Conservation (phyloP, 2,888 invertebrate genomes). For the Taphrorychus bicolor region DNA sequence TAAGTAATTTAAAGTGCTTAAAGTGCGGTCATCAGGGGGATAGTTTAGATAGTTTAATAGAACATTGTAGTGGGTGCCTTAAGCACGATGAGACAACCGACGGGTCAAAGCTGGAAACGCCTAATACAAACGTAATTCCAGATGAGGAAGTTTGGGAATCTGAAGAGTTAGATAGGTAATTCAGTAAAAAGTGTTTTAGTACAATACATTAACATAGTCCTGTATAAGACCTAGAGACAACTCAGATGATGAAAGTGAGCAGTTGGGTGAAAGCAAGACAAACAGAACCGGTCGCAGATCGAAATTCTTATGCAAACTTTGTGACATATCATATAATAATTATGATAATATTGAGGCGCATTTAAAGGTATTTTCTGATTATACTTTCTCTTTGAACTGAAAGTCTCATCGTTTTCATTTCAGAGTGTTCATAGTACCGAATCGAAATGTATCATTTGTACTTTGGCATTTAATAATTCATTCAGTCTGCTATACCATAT, state of each 20-base stretch:
- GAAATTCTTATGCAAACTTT: not conserved
- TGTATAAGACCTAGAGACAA: not conserved
- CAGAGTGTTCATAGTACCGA: slow-evolving; percentile 17
- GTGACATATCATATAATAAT: not conserved
- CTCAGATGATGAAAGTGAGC: not conserved
- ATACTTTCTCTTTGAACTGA: not conserved
- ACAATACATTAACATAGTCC: too few relatives aligned
- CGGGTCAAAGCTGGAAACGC: too few relatives aligned
- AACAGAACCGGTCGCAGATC: not conserved
- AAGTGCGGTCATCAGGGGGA: slow-evolving; percentile 16
- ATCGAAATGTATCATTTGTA: slow-evolving; percentile 26
- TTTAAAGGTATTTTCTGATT: slow-evolving; percentile 20
- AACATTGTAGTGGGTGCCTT: slow-evolving; percentile 14
- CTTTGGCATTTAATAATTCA: slow-evolving; percentile 12
- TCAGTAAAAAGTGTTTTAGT: too few relatives aligned
- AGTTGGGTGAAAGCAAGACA: not conserved
- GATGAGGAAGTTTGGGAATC: too few relatives aligned
- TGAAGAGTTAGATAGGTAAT: too few relatives aligned
- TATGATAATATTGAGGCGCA: slow-evolving; percentile 31
- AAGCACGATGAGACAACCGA: slow-evolving; percentile 5
- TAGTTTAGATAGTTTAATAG: slow-evolving; percentile 9
- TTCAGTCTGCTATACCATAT: slow-evolving; percentile 34
- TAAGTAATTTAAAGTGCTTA: slow-evolving; percentile 14
- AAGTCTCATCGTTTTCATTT: too few relatives aligned
- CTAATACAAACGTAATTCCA: too few relatives aligned